A percentile compares a stretch with the other conserved stretches of the same genome.
phyloP scores from a whole-genome alignment of 1,140 invertebrate species.

The Sitophilus oryzae region DNA sequence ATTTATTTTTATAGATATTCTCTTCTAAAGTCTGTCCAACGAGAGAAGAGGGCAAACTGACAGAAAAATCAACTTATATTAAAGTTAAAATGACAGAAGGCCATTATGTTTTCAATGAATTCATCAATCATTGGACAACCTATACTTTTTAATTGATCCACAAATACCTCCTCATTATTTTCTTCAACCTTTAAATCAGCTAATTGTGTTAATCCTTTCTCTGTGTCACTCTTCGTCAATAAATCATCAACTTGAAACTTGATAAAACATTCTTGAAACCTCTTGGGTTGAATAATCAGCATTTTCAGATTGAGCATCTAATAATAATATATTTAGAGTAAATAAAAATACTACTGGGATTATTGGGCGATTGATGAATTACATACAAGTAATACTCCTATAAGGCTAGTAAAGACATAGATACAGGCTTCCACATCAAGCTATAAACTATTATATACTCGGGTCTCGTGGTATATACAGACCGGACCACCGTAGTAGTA shows the following conservation, averaged over 20 bases:
- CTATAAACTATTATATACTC: too few species aligned
- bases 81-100: background rate
- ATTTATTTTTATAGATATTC: background rate
- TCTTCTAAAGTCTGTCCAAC: too few species aligned
- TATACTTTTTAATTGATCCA: background rate
- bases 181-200: slow-evolving; percentile 17
- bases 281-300: slow-evolving; percentile 83
- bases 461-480: too few species aligned
- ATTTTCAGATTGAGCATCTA: slow-evolving; percentile 52
- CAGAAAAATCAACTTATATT: too few species aligned
- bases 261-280: slow-evolving; percentile 79
- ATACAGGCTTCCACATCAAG: too few species aligned
- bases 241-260: slow-evolving; percentile 57
- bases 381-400: too few species aligned
- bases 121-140: background rate
- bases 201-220: slow-evolving; percentile 17
- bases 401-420: too few species aligned
- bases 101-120: background rate
- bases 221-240: slow-evolving; percentile 25
- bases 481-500: too few species aligned
- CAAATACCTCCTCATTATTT: slow-evolving; percentile 15
- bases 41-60: too few species aligned
- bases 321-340: background rate
- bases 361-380: too few species aligned
- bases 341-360: slow-evolving; percentile 41